Evolutionary conservation across 2,888 invertebrate genomes (phyloP).

Genomic region (Temnothorax ravouxi): DNA sequence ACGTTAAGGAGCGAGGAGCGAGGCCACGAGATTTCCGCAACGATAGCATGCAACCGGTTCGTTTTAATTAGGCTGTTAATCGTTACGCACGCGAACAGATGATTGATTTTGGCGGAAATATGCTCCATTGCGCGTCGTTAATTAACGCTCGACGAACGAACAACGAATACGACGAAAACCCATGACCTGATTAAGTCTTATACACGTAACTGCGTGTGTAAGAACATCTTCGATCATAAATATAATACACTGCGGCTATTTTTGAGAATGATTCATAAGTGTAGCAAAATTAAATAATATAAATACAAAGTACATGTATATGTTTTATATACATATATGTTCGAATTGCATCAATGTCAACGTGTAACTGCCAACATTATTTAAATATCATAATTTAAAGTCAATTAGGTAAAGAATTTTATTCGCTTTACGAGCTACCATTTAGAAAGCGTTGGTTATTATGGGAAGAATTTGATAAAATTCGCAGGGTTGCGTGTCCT

Average conservation of each 20-base stretch:
- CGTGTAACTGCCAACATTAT: not conserved
- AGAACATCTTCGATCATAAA: not conserved
- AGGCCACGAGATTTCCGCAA: slow-evolving; percentile 56
- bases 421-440: not conserved
- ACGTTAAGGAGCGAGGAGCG: slow-evolving; percentile 41
- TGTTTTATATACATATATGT: not conserved
- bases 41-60: slow-evolving; percentile 60
- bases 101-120: slow-evolving; percentile 59
- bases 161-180: slow-evolving; percentile 28
- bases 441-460: slow-evolving; percentile 5
- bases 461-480: slow-evolving; percentile 40
- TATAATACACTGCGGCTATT: not conserved
- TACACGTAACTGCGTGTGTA: not conserved
- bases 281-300: not conserved
- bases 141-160: slow-evolving; percentile 51
- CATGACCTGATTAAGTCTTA: slow-evolving; percentile 30
- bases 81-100: slow-evolving; percentile 38
- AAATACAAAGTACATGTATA: not conserved
- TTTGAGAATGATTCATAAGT: not conserved
- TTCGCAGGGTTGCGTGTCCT: not conserved
- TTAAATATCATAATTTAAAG: slow-evolving; percentile 15
- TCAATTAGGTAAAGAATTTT: not conserved
- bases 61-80: slow-evolving; percentile 67
- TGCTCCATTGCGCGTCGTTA: slow-evolving; percentile 36
- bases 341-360: not conserved